Conservation (phyloP, 2,888 invertebrate species). For the Eumerus sabulonum region DNA sequence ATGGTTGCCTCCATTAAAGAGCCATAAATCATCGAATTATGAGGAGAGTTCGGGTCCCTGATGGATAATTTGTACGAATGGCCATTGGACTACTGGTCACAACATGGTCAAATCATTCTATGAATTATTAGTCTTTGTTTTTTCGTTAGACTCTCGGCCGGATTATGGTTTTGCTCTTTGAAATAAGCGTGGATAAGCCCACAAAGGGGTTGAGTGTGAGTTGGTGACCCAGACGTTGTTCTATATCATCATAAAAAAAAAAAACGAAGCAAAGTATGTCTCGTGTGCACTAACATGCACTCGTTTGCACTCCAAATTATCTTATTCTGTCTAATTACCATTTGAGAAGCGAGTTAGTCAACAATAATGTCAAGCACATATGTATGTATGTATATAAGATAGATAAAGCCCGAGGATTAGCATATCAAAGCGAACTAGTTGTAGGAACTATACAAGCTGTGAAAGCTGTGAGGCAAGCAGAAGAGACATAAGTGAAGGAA, state of each 20-base stretch:
- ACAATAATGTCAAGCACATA: conserved; percentile 67
- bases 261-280: conserved; percentile 2
- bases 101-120: conserved; percentile 73
- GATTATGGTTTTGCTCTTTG: conserved; percentile 46
- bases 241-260: too few relatives aligned
- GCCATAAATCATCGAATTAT: conserved; percentile 67
- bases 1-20: conserved; percentile 61
- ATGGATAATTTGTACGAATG: conserved; percentile 51
- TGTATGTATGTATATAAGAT: conserved; percentile 50
- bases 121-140: conserved; percentile 74
- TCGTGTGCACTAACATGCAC: conserved; percentile 47
- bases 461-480: neutral
- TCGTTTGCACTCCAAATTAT: conserved; percentile 65
- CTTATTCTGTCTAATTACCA: conserved; percentile 68
- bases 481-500: neutral
- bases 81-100: conserved; percentile 73
- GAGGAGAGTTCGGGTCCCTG: conserved; percentile 34
- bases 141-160: conserved; percentile 31
- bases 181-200: conserved; percentile 5
- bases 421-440: conserved; percentile 68
- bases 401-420: conserved; percentile 65
- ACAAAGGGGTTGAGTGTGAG: conserved; percentile 6
- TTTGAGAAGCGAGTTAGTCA: conserved; percentile 67
- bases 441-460: neutral
- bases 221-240: conserved; percentile 62